These are phyloP conservation scores for Trichonephila clavata DNA, from an alignment of 1,140 invertebrate species.

Conservation along the genomic window DNA sequence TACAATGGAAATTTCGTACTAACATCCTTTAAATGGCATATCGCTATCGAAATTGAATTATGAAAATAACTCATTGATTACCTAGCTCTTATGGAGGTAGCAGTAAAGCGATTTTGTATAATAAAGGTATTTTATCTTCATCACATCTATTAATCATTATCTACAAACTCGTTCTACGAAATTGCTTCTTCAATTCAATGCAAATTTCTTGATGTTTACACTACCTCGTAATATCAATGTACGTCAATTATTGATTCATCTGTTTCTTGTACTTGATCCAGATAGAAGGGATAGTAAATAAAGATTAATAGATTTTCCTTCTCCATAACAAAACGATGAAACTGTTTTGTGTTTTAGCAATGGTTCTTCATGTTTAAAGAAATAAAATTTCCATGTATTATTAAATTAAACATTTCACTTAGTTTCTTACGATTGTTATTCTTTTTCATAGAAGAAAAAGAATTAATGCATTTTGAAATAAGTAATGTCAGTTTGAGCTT, in stretches of 20 bases:
- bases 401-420: too few relatives aligned
- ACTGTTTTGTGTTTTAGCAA: too few relatives aligned
- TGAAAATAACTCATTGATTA: background rate
- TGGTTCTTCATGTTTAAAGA: too few relatives aligned
- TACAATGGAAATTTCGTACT: too few relatives aligned
- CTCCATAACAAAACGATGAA: too few relatives aligned
- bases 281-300: background rate
- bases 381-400: too few relatives aligned
- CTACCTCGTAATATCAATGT: background rate
- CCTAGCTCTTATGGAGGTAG: background rate
- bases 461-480: too few relatives aligned
- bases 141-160: slow-evolving; percentile 8
- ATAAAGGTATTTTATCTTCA: background rate
- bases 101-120: background rate
- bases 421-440: too few relatives aligned
- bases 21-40: too few relatives aligned
- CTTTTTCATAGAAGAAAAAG: too few relatives aligned
- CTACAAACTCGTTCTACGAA: background rate
- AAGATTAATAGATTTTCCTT: background rate
- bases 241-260: background rate
- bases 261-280: background rate
- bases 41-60: too few relatives aligned
- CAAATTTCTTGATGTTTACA: background rate
- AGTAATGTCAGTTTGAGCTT: too few relatives aligned
- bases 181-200: background rate